Evolutionary conservation across 2,888 invertebrate species (phyloP).

Genomic region (Helleia helle): DNA sequence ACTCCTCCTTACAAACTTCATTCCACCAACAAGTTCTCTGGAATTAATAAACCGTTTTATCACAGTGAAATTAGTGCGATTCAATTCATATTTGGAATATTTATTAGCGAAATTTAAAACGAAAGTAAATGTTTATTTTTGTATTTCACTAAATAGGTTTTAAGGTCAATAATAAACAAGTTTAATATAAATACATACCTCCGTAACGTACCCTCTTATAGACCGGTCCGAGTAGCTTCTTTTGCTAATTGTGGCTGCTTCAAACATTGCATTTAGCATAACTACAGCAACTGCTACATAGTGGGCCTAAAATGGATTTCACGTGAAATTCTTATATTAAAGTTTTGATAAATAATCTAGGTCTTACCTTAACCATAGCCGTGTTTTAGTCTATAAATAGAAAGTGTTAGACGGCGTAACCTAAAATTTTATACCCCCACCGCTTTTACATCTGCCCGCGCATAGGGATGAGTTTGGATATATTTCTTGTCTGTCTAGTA

Average conservation of each 20-base stretch:
- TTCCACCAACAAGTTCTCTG: conserved; percentile 96
- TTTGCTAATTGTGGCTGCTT: conserved; percentile 63
- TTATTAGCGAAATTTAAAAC: neutral
- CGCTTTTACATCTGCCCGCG: conserved; percentile 14
- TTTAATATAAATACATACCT: conserved; percentile 67
- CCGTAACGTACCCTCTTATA: conserved; percentile 86
- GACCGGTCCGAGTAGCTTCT: conserved; percentile 87
- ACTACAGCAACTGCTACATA: conserved; percentile 37
- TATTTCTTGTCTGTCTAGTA: no score
- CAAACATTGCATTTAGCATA: conserved; percentile 48
- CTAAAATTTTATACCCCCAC: conserved; percentile 4
- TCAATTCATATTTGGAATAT: neutral
- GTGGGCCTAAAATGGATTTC: conserved; percentile 13
- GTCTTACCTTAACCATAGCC: conserved; percentile 62
- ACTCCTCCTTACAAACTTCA: conserved; percentile 94
- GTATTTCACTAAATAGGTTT: neutral
- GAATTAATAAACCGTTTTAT: conserved; percentile 24
- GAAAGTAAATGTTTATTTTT: conserved; percentile 4
- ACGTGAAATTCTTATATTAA: conserved; percentile 14
- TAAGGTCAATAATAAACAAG: neutral
- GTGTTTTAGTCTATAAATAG: conserved; percentile 40
- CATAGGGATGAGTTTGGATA: conserved; percentile 4
- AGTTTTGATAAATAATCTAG: conserved; percentile 12
- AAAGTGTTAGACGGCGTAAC: conserved; percentile 16
- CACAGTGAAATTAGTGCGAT: neutral